These are phyloP conservation scores for Lasioglossum vierecki DNA, from an alignment of 2,888 invertebrate genomes.

Conservation along the genomic window DNA sequence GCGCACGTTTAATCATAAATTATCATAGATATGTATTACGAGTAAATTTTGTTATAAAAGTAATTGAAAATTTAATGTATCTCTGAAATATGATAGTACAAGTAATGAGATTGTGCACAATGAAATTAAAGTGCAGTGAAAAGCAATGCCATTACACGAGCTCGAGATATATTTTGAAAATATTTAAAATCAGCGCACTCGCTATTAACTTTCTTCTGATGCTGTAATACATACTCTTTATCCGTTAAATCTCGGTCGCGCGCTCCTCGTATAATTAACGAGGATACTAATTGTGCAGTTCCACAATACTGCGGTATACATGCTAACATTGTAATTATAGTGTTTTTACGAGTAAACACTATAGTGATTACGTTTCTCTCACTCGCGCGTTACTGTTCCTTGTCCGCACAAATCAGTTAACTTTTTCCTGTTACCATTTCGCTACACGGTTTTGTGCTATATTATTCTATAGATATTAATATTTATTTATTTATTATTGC, in stretches of 20 bases:
- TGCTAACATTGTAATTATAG: slow-evolving; percentile 43
- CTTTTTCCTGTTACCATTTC: slow-evolving; percentile 1
- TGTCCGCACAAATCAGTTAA: slow-evolving; percentile 11
- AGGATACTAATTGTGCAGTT: slow-evolving; percentile 41
- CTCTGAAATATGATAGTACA: neutral
- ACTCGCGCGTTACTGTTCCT: neutral
- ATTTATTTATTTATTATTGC: neutral
- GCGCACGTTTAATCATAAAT: neutral
- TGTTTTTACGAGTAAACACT: slow-evolving; percentile 29
- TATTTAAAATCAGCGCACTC: slow-evolving; percentile 12
- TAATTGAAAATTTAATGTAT: neutral
- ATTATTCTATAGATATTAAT: neutral
- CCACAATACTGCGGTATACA: slow-evolving; percentile 16
- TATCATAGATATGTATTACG: neutral
- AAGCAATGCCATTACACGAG: slow-evolving; percentile 2
- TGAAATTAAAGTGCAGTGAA: slow-evolving; percentile 5
- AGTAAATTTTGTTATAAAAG: neutral
- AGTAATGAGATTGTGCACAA: slow-evolving; percentile 7
- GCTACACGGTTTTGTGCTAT: neutral
- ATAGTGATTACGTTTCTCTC: slow-evolving; percentile 14
- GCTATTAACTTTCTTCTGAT: slow-evolving; percentile 43
- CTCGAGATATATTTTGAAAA: slow-evolving; percentile 15
- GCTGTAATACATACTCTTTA: slow-evolving; percentile 57
- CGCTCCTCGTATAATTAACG: slow-evolving; percentile 51
- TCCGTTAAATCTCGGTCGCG: slow-evolving; percentile 62